Evolutionary conservation across 2,113 vertebrate species (phyloP).

Genomic region (Rhynchomys soricoides): DNA sequence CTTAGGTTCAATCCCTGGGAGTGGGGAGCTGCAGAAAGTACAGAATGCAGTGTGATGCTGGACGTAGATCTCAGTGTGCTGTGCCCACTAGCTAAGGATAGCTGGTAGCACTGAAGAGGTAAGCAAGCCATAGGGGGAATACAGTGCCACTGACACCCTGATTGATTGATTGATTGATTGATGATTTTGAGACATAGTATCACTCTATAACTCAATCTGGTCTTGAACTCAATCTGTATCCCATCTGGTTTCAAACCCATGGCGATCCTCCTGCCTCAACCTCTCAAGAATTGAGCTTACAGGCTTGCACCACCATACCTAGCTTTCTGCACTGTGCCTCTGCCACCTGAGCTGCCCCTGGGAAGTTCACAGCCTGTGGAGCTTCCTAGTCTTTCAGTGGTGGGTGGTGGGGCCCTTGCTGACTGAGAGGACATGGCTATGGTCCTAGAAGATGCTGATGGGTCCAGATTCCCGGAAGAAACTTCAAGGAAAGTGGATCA

Average conservation of each 20-base stretch:
- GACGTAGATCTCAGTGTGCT: accelerated
- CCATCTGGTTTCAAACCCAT: neutral
- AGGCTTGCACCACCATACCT: neutral
- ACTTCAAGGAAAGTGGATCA: neutral
- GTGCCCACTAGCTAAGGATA: neutral
- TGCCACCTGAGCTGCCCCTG: neutral
- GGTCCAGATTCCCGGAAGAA: neutral
- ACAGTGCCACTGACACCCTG: neutral
- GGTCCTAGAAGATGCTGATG: neutral
- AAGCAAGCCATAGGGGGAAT: neutral
- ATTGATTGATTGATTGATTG: neutral
- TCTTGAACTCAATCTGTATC: neutral
- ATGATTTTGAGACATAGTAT: neutral
- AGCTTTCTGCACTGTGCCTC: neutral
- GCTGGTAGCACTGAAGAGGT: neutral
- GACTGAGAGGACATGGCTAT: neutral
- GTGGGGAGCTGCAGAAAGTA: no score
- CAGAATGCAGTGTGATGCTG: neutral
- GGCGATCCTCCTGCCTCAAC: neutral
- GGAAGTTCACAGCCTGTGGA: neutral
- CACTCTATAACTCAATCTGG: neutral
- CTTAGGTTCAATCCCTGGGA: neutral
- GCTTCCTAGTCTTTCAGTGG: neutral
- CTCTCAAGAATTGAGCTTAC: neutral
- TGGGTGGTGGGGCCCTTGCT: neutral